Percentiles rank a stretch among this genome's conserved stretches.
Evolutionary conservation across 2,113 vertebrate genomes (phyloP).

Genomic region (Anhinga anhinga): DNA sequence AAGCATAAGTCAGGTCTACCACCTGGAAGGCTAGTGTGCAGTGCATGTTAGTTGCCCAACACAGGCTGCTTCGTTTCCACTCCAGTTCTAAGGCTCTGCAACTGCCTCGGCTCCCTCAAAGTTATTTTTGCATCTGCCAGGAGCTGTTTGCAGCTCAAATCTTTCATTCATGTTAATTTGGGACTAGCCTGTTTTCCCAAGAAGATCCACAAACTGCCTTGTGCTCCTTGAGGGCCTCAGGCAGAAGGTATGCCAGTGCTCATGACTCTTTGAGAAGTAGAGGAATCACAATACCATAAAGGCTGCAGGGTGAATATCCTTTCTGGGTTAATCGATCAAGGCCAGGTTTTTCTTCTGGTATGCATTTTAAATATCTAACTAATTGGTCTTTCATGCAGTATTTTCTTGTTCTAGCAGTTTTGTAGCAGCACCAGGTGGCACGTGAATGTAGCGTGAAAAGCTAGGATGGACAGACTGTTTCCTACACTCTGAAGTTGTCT

Average conservation of each 20-base stretch:
- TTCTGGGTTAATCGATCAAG: neutral
- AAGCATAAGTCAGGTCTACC: neutral
- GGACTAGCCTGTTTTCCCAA: neutral
- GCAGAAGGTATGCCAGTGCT: neutral
- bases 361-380: neutral
- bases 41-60: neutral
- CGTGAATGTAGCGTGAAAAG: accelerated
- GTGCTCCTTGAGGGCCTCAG: neutral
- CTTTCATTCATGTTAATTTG: neutral
- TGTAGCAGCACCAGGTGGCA: neutral
- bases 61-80: neutral
- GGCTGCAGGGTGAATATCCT: neutral
- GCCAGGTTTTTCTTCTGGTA: neutral
- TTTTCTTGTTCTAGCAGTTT: neutral
- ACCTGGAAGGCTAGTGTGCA: neutral
- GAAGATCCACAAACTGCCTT: neutral
- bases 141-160: neutral
- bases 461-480: neutral
- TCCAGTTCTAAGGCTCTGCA: neutral
- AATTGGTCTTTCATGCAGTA: neutral
- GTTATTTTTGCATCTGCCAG: neutral
- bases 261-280: accelerated
- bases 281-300: neutral
- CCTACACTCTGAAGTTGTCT: neutral
- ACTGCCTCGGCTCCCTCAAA: neutral